Evolutionary conservation across 2,888 invertebrate species (phyloP), one percentile per base, ranked within the genome.

Genomic region (Cabera pusaria): DNA sequence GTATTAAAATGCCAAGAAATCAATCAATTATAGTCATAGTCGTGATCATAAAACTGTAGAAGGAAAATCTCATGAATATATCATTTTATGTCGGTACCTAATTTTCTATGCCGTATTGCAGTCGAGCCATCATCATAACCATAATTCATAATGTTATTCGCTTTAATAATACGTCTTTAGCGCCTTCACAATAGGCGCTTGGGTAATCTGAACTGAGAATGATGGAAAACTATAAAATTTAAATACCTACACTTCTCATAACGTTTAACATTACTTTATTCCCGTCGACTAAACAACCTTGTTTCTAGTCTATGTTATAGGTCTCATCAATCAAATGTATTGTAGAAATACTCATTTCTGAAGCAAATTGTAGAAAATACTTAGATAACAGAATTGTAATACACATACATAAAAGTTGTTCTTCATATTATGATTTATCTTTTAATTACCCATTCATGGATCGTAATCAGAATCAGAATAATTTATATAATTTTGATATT

Each of bases 181-280:
- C 35, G 17, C 24, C n/a, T 40, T 38, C 24, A 52, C 44, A 47
- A 52, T 41, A 47, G 40, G 31, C 47, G 40, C 35, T 47, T 47
- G 18, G 20, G 40, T 33, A 45, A 43, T 49, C 31, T 21, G 27
- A 47, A 32, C 35, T 31, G 17, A 25, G 39, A 40, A 44, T 33
- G 29, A 44, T 45, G 46, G 22, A 20, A 41, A 41, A 36, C 25
- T 33, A 42, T 42, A 35, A 34, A 49, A 40, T 21, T 42, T 31
- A 19, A 42, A 35, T 34, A 36, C 20, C 22, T 19, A 14, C 14
- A 26, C 7, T 6, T 20, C 14, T 25, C n/a, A 9, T 8, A 16
- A 22, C 21, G 20, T 16, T 27, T 32, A 28, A 12, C 27, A 38
- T 31, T 32, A n/a, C n/a, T n/a, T n/a, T n/a, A n/a, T 14, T 32